A percentile compares a stretch with the other conserved stretches of the same genome.
Evolutionary conservation across 2,113 vertebrate genomes (phyloP).

Genomic region (Prochilodus magdalenae): DNA sequence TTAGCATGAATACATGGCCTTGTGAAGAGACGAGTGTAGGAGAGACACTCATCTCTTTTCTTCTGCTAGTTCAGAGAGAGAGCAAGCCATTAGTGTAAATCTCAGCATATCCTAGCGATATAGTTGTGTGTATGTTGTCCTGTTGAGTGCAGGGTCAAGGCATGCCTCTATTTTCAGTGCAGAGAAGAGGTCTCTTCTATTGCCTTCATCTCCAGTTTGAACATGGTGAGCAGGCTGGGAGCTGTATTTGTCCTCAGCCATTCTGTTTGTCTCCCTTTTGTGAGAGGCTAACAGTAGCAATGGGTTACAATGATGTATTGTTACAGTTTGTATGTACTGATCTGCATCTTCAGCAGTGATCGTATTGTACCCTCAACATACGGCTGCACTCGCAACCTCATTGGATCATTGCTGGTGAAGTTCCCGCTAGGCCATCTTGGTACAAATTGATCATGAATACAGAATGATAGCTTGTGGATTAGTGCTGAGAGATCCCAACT

Average conservation of each 20-base stretch:
- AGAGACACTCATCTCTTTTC: constrained; percentile 8
- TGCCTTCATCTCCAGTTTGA: neutral
- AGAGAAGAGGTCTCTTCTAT: constrained; percentile 15
- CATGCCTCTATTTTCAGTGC: neutral
- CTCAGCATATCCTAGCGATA: constrained; percentile 25
- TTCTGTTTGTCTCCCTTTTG: neutral
- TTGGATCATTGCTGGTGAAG: neutral
- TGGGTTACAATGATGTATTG: neutral
- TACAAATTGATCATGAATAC: neutral
- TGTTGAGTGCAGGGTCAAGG: constrained; percentile 40
- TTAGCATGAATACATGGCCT: constrained; percentile 2
- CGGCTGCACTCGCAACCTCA: neutral
- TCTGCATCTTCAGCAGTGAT: neutral
- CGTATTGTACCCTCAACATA: neutral
- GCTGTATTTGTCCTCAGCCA: neutral
- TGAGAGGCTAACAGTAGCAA: neutral
- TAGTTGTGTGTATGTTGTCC: neutral
- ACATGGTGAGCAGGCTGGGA: neutral
- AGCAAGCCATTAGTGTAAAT: constrained; percentile 36
- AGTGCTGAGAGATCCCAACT: neutral
- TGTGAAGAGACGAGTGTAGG: constrained; percentile 28
- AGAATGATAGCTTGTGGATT: neutral
- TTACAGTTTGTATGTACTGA: neutral
- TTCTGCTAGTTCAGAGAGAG: neutral
- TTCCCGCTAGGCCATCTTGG: neutral